Evolutionary conservation across 2,888 invertebrate genomes (phyloP), one percentile per base, ranked within the genome.

Genomic region (Norana najaformis): DNA sequence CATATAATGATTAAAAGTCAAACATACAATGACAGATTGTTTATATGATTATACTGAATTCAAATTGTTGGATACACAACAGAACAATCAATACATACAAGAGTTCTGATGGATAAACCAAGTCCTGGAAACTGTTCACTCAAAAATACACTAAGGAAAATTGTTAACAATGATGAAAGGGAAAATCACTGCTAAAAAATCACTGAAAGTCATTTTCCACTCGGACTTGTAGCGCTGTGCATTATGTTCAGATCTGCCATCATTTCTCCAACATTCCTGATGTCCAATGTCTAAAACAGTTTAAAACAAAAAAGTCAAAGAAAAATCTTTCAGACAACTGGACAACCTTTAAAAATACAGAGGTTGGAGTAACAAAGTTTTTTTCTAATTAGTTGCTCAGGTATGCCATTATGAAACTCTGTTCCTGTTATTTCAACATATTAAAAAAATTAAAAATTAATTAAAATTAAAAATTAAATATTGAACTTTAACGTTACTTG

Each of bases 231-330:
- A 20, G 36, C 18, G 18, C 35, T 35, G 20, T 36, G 85, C 37
- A 37, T 23, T 30, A 85, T 85, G 85, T 37, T 36, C 13, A 85
- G 85, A 37, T 85, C 85, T 85, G 36, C 85, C 85, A 85, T 85
- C 85, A 85, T 85, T 37, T 85, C 85, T 6, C 85, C 85, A 37
- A 85, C 85, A 36, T 85, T 85, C 35, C 36, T 35, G 35, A 85
- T 85, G 35, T 85, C 85, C 36, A 85, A 23, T 8, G 85, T 37
- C 85, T 85, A n/a, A 35, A 85, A 85, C 20, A n/a, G 20, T 69
- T 69, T 69, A 69, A 30, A 69, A 69, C 69, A 69, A 69, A 69
- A 69, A 30, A 69, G 69, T 69, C 30, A n/a, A 69, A 30, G n/a
- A 13, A 53, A 8, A 69, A n/a, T 13, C 1, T 69, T 11, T 5